phyloP scores from a whole-genome alignment of 2,797 vertebrate genomes.

The Cheirogaleus major region DNA sequence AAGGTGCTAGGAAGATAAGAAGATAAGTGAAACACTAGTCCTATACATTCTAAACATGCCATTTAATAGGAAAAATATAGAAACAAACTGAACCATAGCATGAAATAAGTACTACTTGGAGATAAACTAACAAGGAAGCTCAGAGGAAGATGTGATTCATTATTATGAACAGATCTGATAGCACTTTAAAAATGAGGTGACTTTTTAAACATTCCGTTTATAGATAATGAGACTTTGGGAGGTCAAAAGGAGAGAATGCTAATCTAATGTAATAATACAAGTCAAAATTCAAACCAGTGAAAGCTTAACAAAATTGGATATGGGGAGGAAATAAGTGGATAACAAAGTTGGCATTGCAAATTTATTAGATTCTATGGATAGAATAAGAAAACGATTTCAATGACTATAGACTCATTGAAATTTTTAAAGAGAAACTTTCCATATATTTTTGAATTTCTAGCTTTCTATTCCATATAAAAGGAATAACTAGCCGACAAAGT shows the following conservation, averaged over 20 bases:
- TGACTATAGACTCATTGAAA: neutral
- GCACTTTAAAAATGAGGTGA: neutral
- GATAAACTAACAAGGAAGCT: neutral
- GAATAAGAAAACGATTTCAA: neutral
- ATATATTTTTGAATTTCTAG: neutral
- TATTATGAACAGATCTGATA: neutral
- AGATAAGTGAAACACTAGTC: neutral
- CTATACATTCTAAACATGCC: neutral
- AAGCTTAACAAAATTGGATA: slow-evolving; percentile 2
- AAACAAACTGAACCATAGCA: neutral
- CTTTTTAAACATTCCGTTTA: neutral
- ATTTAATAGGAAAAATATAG: neutral
- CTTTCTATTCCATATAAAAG: neutral
- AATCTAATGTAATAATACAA: neutral
- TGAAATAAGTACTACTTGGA: neutral
- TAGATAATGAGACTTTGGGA: neutral
- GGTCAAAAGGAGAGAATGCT: neutral
- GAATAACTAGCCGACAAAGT: neutral
- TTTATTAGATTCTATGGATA: neutral
- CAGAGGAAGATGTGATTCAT: neutral
- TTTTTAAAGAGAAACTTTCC: neutral
- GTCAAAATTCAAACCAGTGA: slow-evolving; percentile 8
- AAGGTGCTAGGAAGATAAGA: neutral
- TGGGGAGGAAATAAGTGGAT: neutral
- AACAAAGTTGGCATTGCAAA: neutral